These are phyloP conservation scores for Chloroceryle aenea DNA, from an alignment of 2,113 vertebrate genomes.

Conservation along the genomic window DNA sequence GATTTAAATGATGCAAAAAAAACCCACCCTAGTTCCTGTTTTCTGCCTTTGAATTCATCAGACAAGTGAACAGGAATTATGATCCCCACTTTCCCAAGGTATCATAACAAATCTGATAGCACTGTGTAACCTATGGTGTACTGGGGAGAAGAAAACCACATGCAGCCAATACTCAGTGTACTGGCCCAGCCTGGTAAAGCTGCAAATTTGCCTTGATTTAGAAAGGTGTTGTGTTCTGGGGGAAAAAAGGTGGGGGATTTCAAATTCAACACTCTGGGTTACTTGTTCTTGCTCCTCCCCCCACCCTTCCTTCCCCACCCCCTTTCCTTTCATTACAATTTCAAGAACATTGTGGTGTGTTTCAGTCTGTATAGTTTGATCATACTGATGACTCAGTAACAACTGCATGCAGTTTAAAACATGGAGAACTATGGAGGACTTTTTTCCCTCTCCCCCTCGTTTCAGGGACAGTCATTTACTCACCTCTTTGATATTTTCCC, in stretches of 20 bases:
- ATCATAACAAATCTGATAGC: neutral
- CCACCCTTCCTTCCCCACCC: neutral
- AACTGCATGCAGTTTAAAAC: neutral
- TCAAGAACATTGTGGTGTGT: neutral
- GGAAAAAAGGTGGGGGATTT: rapidly evolving
- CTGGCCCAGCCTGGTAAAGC: neutral
- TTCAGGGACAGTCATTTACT: neutral
- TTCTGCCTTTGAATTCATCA: neutral
- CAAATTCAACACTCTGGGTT: neutral
- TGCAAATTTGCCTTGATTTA: neutral
- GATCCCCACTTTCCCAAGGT: neutral
- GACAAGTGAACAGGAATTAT: neutral
- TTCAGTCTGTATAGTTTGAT: neutral
- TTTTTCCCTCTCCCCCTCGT: neutral
- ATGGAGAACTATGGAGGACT: too few species aligned
- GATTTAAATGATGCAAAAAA: neutral
- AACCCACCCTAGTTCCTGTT: neutral
- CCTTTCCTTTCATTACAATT: neutral
- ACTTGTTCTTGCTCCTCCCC: neutral
- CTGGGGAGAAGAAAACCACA: rapidly evolving
- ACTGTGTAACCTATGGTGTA: neutral
- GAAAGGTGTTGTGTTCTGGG: neutral
- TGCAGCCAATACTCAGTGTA: neutral
- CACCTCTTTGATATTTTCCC: slow-evolving; percentile 66
- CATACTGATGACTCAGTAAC: neutral